phyloP scores from a whole-genome alignment of 2,113 vertebrate genomes.

The Engystomops pustulosus region DNA sequence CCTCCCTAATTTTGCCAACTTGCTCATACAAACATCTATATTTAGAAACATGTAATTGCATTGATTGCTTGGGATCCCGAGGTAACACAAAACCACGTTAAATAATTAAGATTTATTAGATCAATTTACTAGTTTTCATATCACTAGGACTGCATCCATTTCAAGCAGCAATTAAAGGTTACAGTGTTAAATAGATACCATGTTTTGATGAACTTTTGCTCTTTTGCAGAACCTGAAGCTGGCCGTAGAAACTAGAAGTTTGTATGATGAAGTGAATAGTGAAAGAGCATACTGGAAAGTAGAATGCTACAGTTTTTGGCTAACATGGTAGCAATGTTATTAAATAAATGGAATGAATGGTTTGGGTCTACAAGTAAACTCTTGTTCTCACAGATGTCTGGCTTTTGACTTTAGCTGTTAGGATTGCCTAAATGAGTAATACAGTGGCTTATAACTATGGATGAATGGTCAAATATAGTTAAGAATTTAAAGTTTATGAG shows the following conservation, averaged over 20 bases:
- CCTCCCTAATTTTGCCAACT: conserved; percentile 67
- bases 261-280: conserved; percentile 42
- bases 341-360: conserved; percentile 39
- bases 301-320: conserved; percentile 34
- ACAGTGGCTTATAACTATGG: neutral
- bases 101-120: conserved; percentile 58
- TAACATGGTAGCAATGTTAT: conserved; percentile 30
- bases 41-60: conserved; percentile 75
- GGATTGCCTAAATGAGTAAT: conserved; percentile 16
- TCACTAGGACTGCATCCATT: neutral
- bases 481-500: neutral
- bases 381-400: conserved; percentile 23
- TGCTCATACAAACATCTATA: conserved; percentile 76
- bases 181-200: conserved; percentile 29
- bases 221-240: neutral
- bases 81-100: conserved; percentile 60
- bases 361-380: conserved; percentile 33
- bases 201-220: conserved; percentile 43
- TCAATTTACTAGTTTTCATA: conserved; percentile 51
- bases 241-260: neutral
- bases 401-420: conserved; percentile 3
- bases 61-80: conserved; percentile 63
- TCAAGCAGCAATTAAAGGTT: conserved; percentile 51
- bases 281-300: conserved; percentile 40
- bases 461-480: neutral